These are phyloP conservation scores for Dasypus novemcinctus DNA, from an alignment of 2,113 vertebrate genomes.

Conservation along the genomic window DNA sequence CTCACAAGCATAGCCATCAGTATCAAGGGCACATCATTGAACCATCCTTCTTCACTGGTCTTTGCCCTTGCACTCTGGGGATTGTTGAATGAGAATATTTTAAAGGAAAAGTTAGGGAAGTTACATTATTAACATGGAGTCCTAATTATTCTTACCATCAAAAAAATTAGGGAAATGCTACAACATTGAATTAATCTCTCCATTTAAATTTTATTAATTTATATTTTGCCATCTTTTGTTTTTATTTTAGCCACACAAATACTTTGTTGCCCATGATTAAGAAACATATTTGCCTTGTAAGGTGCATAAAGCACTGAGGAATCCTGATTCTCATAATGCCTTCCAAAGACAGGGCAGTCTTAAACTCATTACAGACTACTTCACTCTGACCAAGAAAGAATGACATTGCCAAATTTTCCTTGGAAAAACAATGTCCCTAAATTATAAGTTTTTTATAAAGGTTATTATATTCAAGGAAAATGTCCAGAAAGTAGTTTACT, in stretches of 20 bases:
- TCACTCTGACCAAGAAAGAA: neutral
- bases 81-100: neutral
- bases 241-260: neutral
- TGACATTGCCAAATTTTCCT: neutral
- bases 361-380: neutral
- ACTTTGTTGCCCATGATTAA: neutral
- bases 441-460: neutral
- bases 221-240: neutral
- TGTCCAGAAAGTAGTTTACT: neutral
- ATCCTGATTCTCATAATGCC: neutral
- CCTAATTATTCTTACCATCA: neutral
- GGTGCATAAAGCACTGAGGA: neutral
- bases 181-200: neutral
- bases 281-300: constrained; percentile 6
- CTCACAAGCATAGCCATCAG: too few species aligned
- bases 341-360: neutral
- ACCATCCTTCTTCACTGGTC: too few species aligned
- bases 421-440: neutral
- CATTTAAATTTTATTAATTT: neutral
- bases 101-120: neutral
- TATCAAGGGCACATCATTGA: too few species aligned
- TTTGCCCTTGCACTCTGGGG: too few species aligned
- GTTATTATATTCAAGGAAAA: neutral
- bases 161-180: neutral
- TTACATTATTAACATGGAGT: neutral